A percentile compares a stretch with the other conserved stretches of the same genome.
Conservation (phyloP, 2,113 vertebrate species). For the Anarhynchus alexandrinus region DNA sequence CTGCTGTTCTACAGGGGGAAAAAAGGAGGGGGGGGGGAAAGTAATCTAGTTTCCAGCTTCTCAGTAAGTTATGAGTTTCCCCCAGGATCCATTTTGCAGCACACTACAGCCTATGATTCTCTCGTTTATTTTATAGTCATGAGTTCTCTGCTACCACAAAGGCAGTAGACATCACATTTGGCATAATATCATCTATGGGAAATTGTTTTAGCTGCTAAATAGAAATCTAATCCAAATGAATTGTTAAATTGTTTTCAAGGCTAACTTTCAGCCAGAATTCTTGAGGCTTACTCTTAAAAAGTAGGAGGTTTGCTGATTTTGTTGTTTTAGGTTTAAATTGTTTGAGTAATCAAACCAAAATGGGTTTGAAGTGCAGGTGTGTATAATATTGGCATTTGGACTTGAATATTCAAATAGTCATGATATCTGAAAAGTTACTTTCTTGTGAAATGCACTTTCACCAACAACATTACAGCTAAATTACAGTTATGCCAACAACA, state of each 20-base stretch:
- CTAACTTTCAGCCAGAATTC: neutral
- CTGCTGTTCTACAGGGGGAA: neutral
- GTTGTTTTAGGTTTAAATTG: neutral
- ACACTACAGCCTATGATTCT: neutral
- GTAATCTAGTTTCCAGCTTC: neutral
- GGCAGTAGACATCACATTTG: neutral
- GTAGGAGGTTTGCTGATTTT: rapidly evolving
- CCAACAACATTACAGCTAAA: neutral
- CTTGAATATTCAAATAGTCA: neutral
- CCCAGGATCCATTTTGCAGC: neutral
- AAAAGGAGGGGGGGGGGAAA: neutral
- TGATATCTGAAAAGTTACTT: neutral
- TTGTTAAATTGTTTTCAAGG: neutral
- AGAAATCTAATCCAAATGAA: neutral
- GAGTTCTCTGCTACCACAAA: neutral
- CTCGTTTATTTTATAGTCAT: neutral
- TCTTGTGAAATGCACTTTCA: neutral
- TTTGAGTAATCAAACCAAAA: neutral
- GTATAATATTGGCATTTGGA: neutral
- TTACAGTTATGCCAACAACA: neutral
- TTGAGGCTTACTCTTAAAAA: neutral
- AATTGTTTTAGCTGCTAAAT: neutral
- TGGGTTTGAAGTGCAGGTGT: neutral
- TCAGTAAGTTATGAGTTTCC: neutral
- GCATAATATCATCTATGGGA: neutral